Conservation (phyloP, 1,140 invertebrate species). For the Zeugodacus cucurbitae region DNA sequence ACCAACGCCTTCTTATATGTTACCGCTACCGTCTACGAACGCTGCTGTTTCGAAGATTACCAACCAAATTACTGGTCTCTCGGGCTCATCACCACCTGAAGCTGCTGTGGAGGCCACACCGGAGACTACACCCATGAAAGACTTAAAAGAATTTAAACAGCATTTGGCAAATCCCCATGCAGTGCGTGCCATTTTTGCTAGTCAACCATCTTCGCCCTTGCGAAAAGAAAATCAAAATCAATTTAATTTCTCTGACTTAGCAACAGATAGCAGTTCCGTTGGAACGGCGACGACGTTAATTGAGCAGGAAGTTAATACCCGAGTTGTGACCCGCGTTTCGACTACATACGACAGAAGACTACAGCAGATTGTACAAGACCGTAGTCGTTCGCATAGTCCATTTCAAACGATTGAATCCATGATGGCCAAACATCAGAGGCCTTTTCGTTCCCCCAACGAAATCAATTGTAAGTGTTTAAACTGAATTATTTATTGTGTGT, state of each 20-base stretch:
- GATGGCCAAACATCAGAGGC: constrained; percentile 21
- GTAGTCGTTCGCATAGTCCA: constrained; percentile 42
- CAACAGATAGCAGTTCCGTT: constrained; percentile 35
- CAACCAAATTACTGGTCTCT: constrained; percentile 53
- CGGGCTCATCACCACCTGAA: constrained; percentile 71
- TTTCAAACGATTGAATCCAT: constrained; percentile 44
- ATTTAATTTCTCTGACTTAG: constrained; percentile 62
- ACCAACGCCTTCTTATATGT: constrained; percentile 65
- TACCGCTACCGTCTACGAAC: constrained; percentile 54
- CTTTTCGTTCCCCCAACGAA: constrained; percentile 41
- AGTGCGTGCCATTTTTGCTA: constrained; percentile 71
- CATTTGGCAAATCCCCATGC: constrained; percentile 69
- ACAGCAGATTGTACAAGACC: constrained; percentile 55
- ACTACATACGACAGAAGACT: constrained; percentile 50
- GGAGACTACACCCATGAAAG: constrained; percentile 86
- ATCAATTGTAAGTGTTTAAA: constrained; percentile 27
- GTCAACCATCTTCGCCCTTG: constrained; percentile 75
- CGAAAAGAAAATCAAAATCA: constrained; percentile 72
- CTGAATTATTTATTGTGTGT: neutral
- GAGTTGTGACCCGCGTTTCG: constrained; percentile 41
- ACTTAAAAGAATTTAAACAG: constrained; percentile 60
- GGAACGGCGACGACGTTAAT: constrained; percentile 44
- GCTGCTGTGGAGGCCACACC: constrained; percentile 88
- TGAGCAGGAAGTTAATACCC: constrained; percentile 45
- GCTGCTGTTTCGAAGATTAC: constrained; percentile 48